Evolutionary conservation across 2,888 invertebrate genomes (phyloP), one percentile per base, ranked within the genome.

Genomic region (Nebria salina): DNA sequence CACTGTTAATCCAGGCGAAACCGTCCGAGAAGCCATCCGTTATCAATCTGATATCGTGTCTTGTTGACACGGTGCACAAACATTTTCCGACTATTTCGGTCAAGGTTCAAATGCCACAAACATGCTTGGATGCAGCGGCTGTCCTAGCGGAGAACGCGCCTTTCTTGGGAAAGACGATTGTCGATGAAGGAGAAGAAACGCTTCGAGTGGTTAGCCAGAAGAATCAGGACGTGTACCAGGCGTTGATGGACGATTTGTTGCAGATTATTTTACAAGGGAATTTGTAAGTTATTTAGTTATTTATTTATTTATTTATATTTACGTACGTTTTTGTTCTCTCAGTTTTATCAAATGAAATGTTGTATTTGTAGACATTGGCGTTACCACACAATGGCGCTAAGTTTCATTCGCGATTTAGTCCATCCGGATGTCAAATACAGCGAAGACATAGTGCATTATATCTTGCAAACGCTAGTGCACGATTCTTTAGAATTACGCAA

Each of bases 1-100:
- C 96, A 0, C 93, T 94, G 1, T 86, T 98, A 25, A 90, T 97
- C 0, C 91, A 91, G 81, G 94, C 96, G 0, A 93, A 94, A 83
- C 93, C 96, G 74, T 96, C 96, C 2, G 97, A 98, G 86, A 97
- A 97, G 87, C 94, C 94, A 0, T 95, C 94, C 68, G 94, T 97
- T 76, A 92, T 95, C 85, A 92, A 91, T 85, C 85, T 93, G 82
- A 92, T 93, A 83, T 92, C 92, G 83, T 88, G 87, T 0, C 88
- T 93, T 77, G 88, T 90, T 68, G 92, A 92, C 2, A 86, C 89
- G 0, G 88, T 94, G 0, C 91, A 91, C 81, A 91, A 92, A 42
- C 89, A 90, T 83, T 93, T 94, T 86, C 92, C 92, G 0, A 92
- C 93, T 0, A 91, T 93, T 15, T 91, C 92, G 78, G 93, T 94